A percentile compares a stretch with the other conserved stretches of the same genome.
Conservation (phyloP, 1,140 invertebrate genomes). For the Saxidomus purpurata region DNA sequence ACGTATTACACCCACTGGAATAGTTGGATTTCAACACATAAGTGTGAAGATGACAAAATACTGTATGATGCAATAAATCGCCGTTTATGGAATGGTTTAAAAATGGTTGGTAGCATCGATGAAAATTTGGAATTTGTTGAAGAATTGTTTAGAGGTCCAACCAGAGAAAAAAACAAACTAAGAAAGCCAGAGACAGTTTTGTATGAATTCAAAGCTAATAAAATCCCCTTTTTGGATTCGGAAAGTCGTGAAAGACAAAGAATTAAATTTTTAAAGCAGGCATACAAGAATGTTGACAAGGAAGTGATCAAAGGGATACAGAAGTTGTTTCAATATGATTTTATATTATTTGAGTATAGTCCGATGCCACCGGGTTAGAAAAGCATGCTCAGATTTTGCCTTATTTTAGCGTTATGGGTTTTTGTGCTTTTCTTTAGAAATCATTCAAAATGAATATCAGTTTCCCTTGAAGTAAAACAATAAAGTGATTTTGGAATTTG, state of each 20-base stretch:
- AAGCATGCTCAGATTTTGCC: too few species aligned
- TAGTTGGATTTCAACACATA: background rate
- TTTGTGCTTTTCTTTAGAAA: too few species aligned
- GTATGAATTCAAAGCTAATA: slow-evolving; percentile 13
- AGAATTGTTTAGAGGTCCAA: slow-evolving; percentile 10
- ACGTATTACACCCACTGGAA: background rate
- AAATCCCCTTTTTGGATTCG: background rate
- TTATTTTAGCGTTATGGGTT: too few species aligned
- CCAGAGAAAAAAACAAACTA: background rate
- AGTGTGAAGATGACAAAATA: background rate
- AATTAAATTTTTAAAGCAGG: slow-evolving; percentile 4
- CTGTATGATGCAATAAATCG: background rate
- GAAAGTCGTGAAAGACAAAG: slow-evolving; percentile 16
- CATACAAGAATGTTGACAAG: background rate
- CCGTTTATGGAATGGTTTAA: slow-evolving; percentile 43
- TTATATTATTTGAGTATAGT: slow-evolving; percentile 33
- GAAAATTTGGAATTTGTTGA: slow-evolving; percentile 11
- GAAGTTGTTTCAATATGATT: slow-evolving; percentile 41
- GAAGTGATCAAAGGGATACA: background rate
- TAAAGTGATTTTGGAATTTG: too few species aligned
- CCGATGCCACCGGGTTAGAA: background rate
- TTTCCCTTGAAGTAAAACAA: too few species aligned
- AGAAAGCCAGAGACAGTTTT: background rate
- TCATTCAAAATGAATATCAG: too few species aligned
- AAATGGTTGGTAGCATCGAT: slow-evolving; percentile 34